Conservation (phyloP, 1,140 invertebrate species). For the Mizuhopecten yessoensis region DNA sequence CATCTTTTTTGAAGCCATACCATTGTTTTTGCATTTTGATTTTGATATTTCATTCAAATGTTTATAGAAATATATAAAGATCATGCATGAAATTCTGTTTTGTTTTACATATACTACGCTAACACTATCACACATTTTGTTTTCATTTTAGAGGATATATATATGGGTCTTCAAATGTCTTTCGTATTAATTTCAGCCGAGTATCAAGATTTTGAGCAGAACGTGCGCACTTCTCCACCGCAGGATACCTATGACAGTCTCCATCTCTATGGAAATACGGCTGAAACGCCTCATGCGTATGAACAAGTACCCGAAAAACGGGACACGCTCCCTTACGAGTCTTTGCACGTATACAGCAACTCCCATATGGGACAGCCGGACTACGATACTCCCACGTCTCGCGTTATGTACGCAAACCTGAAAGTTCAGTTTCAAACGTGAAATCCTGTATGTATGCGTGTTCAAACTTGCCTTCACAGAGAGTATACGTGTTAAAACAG, state of each 20-base stretch:
- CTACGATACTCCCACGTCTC: background rate
- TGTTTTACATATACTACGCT: no score
- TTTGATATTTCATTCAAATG: no score
- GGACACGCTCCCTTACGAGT: background rate
- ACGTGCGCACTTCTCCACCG: background rate
- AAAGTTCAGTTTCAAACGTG: background rate
- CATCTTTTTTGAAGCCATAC: no score
- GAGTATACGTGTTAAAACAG: no score
- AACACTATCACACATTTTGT: no score
- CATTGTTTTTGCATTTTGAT: no score
- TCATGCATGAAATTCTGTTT: no score
- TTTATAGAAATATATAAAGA: no score
- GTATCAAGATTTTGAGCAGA: background rate
- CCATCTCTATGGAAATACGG: background rate
- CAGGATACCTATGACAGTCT: background rate
- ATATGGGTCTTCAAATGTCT: no score
- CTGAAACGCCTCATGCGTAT: background rate
- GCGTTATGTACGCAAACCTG: background rate
- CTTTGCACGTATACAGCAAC: constrained; percentile 19
- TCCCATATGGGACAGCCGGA: background rate
- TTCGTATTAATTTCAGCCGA: background rate
- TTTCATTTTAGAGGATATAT: no score
- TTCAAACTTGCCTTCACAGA: no score
- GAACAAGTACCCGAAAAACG: constrained; percentile 16
- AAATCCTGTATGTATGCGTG: no score